Conservation (phyloP, 1,140 invertebrate species). For the Drosophila athabasca region DNA sequence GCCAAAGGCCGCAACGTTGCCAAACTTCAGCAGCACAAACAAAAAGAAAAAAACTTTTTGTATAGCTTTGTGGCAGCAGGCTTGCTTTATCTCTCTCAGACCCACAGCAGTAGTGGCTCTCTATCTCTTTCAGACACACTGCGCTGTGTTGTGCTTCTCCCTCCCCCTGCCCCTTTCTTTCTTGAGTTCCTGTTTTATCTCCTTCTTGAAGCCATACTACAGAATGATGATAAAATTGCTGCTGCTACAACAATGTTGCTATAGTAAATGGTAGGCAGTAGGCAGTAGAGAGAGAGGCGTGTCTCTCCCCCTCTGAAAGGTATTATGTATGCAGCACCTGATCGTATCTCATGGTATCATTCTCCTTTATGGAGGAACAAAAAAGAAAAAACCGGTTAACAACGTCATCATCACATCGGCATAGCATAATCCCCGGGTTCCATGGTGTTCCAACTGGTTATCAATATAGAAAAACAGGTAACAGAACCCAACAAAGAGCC, state of each 20-base stretch:
- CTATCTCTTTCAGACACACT: constrained; percentile 3
- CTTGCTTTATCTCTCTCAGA: constrained; percentile 34
- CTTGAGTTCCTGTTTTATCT: constrained; percentile 11
- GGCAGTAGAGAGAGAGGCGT: constrained; percentile 2
- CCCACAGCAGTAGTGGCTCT: not conserved
- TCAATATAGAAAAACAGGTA: constrained; percentile 48
- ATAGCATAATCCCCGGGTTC: constrained; percentile 28
- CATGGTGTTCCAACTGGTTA: constrained; percentile 48
- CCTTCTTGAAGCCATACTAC: constrained; percentile 50
- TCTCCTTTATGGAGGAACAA: constrained; percentile 18
- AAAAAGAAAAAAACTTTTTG: constrained; percentile 43
- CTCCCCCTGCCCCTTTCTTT: too few relatives aligned
- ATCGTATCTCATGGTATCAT: constrained; percentile 58
- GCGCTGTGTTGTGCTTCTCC: constrained; percentile 12
- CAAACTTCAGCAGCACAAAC: constrained; percentile 52
- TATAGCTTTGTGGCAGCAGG: constrained; percentile 48
- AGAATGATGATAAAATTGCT: constrained; percentile 45
- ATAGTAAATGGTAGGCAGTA: constrained; percentile 57
- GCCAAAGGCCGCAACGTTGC: constrained; percentile 50
- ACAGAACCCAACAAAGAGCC: constrained; percentile 23
- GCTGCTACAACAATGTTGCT: constrained; percentile 64
- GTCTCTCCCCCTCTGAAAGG: not conserved
- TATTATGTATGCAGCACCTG: constrained; percentile 65
- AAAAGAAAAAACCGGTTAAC: constrained; percentile 56
- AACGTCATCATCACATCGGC: constrained; percentile 53